phyloP scores from a whole-genome alignment of 2,113 vertebrate species.

The Mugil cephalus region DNA sequence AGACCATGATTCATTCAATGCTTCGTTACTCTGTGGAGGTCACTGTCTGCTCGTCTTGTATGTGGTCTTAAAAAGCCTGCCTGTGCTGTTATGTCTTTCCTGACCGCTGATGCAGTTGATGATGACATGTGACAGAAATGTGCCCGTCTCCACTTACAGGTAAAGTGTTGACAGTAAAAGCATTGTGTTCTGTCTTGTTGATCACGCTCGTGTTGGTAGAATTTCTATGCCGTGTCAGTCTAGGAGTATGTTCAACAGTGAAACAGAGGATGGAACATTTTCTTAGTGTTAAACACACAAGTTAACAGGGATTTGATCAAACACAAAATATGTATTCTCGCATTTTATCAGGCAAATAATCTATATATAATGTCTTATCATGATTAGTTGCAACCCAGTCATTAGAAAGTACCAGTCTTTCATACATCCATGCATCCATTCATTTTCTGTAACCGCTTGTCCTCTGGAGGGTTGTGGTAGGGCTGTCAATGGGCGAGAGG shows the following conservation, averaged over 20 bases:
- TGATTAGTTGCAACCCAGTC: background rate
- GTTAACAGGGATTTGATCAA: too few relatives aligned
- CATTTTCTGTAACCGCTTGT: too few relatives aligned
- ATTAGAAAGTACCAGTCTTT: background rate
- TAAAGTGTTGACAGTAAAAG: conserved; percentile 12
- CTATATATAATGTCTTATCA: too few relatives aligned
- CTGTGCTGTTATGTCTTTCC: conserved; percentile 29
- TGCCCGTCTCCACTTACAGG: conserved; percentile 1
- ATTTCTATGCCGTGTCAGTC: too few relatives aligned
- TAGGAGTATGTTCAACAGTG: too few relatives aligned
- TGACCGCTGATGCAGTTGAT: conserved; percentile 39
- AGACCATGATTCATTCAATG: conserved; percentile 58
- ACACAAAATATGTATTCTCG: too few relatives aligned
- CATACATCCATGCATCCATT: background rate
- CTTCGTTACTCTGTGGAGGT: conserved; percentile 40
- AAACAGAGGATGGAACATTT: too few relatives aligned
- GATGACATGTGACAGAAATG: conserved; percentile 41
- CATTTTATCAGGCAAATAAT: too few relatives aligned
- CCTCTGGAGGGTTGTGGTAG: too few relatives aligned
- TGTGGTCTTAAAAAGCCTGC: conserved; percentile 43
- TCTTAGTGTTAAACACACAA: too few relatives aligned
- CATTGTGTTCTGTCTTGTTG: background rate
- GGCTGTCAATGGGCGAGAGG: too few relatives aligned
- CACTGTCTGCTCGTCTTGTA: conserved; percentile 33
- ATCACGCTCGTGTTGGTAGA: background rate